Base-by-base conservation (phyloP, 2,797 vertebrate genomes). In the Spea hammondii region DNA sequence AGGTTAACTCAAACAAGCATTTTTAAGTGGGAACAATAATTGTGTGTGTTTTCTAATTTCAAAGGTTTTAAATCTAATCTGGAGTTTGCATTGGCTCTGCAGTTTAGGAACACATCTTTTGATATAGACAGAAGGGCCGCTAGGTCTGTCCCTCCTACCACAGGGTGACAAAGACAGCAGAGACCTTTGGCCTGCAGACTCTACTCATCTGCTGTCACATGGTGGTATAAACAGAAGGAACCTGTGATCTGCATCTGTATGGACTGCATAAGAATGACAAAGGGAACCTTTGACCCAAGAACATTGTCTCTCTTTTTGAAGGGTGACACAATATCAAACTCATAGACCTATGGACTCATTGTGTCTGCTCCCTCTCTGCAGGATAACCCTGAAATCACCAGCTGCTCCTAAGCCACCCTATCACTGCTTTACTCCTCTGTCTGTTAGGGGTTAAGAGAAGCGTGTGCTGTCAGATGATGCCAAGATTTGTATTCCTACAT, bases 181-280 rank as follows among this genome's bases (percentile, higher is more conserved):
- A 0, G 74, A 82, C 74, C 75, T 82, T 45, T 82, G 75, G 72
- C 79, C 74, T 55, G 10, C 54, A 74, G 5, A 45, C 69, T 53
- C 64, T 67, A 55, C 54, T 45, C 60, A 60, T 76, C 60, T 71
- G 66, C 50, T 64, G 74, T 67, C 49, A 77, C 68, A 14, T 6
- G 46, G 64, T 6, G 7, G 67, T 4, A 9, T 46, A 66, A 50
- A 64, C 78, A 70, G 54, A 79, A 79, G 70, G 65, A 45, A 13
- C 62, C 14, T 62, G 9, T 17, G 5, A 32, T 62, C 59, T 17
- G 59, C 55, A 57, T 57, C 55, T 57, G 10, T 57, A 57, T 6
- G 5, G 44, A 9, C 47, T 50, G 12, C 12, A 17, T 62, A 62
- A 62, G n/a, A 45, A 68, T 64, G 67, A 72, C 47, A 50, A 46